Evolutionary conservation across 2,113 vertebrate species (phyloP).

Genomic region (Poeciliopsis retropinna): DNA sequence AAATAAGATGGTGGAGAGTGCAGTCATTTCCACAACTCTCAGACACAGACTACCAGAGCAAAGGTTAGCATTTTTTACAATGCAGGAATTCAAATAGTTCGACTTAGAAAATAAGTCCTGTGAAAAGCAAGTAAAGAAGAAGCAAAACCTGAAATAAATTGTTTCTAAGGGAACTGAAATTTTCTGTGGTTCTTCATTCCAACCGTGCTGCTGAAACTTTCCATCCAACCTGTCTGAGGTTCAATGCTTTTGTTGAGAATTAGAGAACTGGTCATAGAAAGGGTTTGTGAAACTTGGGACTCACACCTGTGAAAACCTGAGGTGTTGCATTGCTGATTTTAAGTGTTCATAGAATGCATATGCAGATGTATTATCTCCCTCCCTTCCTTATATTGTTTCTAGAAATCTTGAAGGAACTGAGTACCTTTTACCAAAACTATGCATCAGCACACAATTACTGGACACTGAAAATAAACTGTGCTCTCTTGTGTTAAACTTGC

Average conservation of each 20-base stretch:
- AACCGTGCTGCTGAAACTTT: not conserved
- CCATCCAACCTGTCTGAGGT: not conserved
- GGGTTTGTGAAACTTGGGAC: not conserved
- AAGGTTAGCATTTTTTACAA: not conserved
- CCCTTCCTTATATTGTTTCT: not conserved
- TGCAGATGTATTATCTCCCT: not conserved
- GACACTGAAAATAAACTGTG: too few species aligned
- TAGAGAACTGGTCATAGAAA: not conserved
- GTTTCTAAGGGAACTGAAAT: not conserved
- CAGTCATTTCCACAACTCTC: not conserved
- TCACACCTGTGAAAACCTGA: not conserved
- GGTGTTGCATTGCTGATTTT: not conserved
- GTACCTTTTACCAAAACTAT: not conserved
- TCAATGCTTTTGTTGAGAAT: not conserved
- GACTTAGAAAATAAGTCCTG: too few species aligned
- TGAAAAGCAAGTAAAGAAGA: too few species aligned
- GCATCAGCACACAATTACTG: not conserved
- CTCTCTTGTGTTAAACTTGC: not conserved
- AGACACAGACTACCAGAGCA: not conserved
- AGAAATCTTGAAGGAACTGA: too few species aligned
- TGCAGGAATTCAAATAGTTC: not conserved
- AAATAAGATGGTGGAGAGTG: not conserved
- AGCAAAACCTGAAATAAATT: not conserved
- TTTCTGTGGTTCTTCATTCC: not conserved
- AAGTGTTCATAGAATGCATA: not conserved